Evolutionary conservation across 2,888 invertebrate genomes (phyloP).

Genomic region (Anagyrus pseudococci): DNA sequence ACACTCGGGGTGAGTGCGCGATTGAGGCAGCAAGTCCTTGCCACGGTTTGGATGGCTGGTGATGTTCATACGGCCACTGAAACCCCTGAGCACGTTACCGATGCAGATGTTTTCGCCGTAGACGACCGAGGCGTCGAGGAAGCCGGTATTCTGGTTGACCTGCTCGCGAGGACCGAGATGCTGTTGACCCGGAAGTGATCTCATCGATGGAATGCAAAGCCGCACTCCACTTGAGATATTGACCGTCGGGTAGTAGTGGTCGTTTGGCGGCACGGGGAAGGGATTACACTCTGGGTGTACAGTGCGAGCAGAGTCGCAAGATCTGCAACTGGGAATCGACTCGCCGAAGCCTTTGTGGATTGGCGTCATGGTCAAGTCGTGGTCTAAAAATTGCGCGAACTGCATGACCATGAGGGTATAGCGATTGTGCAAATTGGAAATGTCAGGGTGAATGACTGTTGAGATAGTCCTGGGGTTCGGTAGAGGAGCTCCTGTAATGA

Average conservation of each 20-base stretch:
- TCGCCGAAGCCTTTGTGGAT: constrained; percentile 91
- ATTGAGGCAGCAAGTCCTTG: constrained; percentile 82
- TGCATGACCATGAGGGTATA: constrained; percentile 95
- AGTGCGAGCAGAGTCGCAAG: constrained; percentile 85
- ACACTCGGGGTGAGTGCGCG: constrained; percentile 84
- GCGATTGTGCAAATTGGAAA: constrained; percentile 85
- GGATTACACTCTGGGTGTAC: constrained; percentile 95
- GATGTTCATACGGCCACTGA: constrained; percentile 82
- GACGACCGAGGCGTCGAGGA: constrained; percentile 84
- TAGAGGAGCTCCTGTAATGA: constrained; percentile 68
- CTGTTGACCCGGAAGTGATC: constrained; percentile 91
- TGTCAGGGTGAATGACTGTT: constrained; percentile 88
- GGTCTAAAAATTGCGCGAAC: constrained; percentile 92
- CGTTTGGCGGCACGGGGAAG: constrained; percentile 86
- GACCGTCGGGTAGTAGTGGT: constrained; percentile 87
- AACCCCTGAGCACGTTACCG: constrained; percentile 76
- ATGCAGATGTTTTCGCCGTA: constrained; percentile 91
- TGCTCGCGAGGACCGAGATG: constrained; percentile 89
- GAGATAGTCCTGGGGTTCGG: constrained; percentile 89
- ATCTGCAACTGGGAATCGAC: constrained; percentile 87
- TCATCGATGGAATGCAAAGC: constrained; percentile 93
- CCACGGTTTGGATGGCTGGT: constrained; percentile 76
- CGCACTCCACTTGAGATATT: constrained; percentile 84
- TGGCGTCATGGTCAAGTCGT: constrained; percentile 93
- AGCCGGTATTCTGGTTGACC: constrained; percentile 92